Conservation (phyloP, 2,888 invertebrate species). For the Tipula vernalis region DNA sequence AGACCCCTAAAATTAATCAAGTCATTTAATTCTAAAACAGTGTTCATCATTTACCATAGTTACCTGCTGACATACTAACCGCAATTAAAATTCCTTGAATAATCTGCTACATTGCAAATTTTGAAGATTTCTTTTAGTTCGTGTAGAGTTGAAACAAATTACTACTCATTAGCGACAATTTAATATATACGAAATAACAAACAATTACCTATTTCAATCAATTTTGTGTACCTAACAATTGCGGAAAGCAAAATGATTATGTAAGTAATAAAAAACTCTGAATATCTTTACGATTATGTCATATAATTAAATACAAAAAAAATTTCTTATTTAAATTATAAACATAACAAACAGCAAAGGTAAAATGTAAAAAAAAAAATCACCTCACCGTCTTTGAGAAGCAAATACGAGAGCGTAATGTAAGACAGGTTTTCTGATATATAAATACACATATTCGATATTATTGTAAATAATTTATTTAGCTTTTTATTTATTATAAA, state of each 20-base stretch:
- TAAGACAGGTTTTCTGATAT: background rate
- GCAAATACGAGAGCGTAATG: background rate
- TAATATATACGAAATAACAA: background rate
- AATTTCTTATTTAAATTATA: background rate
- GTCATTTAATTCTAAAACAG: no score
- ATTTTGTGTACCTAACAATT: background rate
- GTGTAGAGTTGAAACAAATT: background rate
- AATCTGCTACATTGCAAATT: background rate
- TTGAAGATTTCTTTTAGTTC: background rate
- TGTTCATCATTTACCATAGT: no score
- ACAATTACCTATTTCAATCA: background rate
- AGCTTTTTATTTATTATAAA: background rate
- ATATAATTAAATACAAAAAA: background rate
- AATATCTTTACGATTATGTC: background rate
- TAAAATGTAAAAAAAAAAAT: background rate
- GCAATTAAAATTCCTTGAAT: background rate
- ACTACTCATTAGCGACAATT: background rate
- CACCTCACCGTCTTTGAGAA: background rate
- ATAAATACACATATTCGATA: background rate
- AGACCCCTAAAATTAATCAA: no score
- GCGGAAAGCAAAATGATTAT: background rate
- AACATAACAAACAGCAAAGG: background rate
- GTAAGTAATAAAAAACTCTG: background rate
- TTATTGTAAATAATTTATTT: background rate
- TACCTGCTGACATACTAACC: background rate